Conservation (phyloP, 2,797 vertebrate species). For the Jordanella pulchra region DNA sequence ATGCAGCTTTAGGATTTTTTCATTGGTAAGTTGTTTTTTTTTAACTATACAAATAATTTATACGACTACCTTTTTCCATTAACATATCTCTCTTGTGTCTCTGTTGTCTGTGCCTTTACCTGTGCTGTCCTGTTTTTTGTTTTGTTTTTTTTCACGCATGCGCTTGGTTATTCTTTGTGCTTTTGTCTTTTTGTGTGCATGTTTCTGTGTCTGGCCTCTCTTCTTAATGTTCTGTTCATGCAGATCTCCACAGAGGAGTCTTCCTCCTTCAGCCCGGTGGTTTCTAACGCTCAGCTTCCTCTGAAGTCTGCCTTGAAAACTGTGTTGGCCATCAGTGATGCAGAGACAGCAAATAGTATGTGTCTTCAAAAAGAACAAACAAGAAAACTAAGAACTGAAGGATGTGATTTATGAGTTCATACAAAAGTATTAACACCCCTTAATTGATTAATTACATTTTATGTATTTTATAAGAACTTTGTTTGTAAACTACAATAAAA, state of each 20-base stretch:
- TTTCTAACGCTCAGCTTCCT: constrained; percentile 83
- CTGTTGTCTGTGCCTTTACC: constrained; percentile 76
- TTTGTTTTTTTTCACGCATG: constrained; percentile 45
- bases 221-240: constrained; percentile 63
- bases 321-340: constrained; percentile 78
- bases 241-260: constrained; percentile 91
- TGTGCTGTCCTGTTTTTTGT: constrained; percentile 62
- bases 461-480: neutral
- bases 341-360: constrained; percentile 79
- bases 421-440: neutral
- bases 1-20: constrained; percentile 44
- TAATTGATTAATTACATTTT: neutral
- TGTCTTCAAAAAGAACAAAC: constrained; percentile 25
- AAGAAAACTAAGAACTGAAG: neutral
- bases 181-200: constrained; percentile 18
- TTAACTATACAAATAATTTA: constrained; percentile 24
- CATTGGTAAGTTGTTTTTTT: constrained; percentile 57
- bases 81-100: constrained; percentile 64
- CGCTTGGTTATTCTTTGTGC: constrained; percentile 25
- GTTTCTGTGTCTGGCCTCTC: constrained; percentile 47
- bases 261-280: constrained; percentile 81
- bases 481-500: neutral
- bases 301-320: constrained; percentile 93
- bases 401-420: neutral
- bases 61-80: constrained; percentile 33